Evolutionary conservation across 2,888 invertebrate species (phyloP).

Genomic region (Calephelis perditalis): DNA sequence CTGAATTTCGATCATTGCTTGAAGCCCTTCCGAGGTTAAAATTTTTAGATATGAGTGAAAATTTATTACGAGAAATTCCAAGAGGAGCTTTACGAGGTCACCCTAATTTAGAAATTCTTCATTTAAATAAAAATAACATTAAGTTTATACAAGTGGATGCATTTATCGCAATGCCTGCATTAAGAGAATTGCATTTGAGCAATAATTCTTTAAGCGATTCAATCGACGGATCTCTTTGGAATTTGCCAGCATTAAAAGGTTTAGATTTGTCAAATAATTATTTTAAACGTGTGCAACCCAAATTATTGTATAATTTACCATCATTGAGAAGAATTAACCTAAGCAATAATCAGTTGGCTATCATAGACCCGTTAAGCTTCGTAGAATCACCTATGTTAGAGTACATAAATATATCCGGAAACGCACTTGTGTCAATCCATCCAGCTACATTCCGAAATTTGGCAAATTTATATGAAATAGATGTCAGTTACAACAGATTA

Average conservation of each 20-base stretch:
- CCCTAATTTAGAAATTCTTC: constrained; percentile 86
- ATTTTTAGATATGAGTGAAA: constrained; percentile 88
- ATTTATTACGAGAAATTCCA: constrained; percentile 86
- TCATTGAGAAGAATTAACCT: constrained; percentile 87
- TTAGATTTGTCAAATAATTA: constrained; percentile 88
- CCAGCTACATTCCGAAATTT: constrained; percentile 87
- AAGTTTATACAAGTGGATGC: constrained; percentile 87
- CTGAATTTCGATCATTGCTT: constrained; percentile 84
- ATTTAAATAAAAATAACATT: constrained; percentile 88
- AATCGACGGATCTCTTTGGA: constrained; percentile 88
- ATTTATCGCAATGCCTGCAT: constrained; percentile 89
- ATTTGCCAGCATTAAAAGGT: constrained; percentile 90
- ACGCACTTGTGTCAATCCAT: constrained; percentile 83
- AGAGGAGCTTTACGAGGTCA: constrained; percentile 89
- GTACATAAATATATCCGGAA: constrained; percentile 88
- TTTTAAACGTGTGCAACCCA: constrained; percentile 83
- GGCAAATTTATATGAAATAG: constrained; percentile 86
- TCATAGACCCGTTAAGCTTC: constrained; percentile 86
- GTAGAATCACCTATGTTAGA: constrained; percentile 85
- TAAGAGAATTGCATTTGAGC: constrained; percentile 87
- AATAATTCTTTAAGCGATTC: constrained; percentile 90
- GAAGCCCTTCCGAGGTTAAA: constrained; percentile 87
- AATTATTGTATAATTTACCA: constrained; percentile 85
- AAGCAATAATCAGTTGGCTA: constrained; percentile 83
- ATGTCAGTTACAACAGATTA: constrained; percentile 84